Evolutionary conservation across 2,888 invertebrate species (phyloP).

Genomic region (Yponomeuta evonymella): DNA sequence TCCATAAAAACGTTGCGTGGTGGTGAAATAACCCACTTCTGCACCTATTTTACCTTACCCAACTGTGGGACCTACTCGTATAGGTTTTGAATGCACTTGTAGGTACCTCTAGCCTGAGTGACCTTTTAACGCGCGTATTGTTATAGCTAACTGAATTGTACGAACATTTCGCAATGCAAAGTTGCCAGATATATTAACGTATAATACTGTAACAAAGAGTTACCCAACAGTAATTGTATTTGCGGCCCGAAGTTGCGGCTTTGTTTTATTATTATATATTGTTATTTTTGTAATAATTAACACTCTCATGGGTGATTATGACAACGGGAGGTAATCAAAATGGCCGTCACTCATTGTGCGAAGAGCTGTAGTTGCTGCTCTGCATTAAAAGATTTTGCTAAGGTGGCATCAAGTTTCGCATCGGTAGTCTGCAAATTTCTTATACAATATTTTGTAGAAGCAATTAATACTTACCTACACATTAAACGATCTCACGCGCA

Average conservation of each 20-base stretch:
- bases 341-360: conserved; percentile 51
- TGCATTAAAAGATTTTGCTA: conserved; percentile 49
- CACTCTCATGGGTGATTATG: conserved; percentile 49
- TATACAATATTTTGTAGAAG: conserved; percentile 58
- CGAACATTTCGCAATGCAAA: conserved; percentile 52
- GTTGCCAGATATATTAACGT: conserved; percentile 19
- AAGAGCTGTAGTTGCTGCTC: conserved; percentile 29
- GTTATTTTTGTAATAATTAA: conserved; percentile 52
- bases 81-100: neutral
- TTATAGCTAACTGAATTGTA: conserved; percentile 43
- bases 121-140: conserved; percentile 39
- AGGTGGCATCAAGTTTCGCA: conserved; percentile 43
- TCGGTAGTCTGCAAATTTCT: neutral
- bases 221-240: conserved; percentile 68
- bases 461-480: conserved; percentile 33
- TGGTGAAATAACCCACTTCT: neutral
- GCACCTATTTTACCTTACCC: neutral
- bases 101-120: neutral
- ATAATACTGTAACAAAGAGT: conserved; percentile 43
- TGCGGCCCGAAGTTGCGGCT: conserved; percentile 50
- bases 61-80: neutral
- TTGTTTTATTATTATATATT: conserved; percentile 47
- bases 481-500: conserved; percentile 26
- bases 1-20: neutral
- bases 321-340: conserved; percentile 67